Evolutionary conservation across 2,797 vertebrate genomes (phyloP).

Genomic region (Chloroceryle amazona): DNA sequence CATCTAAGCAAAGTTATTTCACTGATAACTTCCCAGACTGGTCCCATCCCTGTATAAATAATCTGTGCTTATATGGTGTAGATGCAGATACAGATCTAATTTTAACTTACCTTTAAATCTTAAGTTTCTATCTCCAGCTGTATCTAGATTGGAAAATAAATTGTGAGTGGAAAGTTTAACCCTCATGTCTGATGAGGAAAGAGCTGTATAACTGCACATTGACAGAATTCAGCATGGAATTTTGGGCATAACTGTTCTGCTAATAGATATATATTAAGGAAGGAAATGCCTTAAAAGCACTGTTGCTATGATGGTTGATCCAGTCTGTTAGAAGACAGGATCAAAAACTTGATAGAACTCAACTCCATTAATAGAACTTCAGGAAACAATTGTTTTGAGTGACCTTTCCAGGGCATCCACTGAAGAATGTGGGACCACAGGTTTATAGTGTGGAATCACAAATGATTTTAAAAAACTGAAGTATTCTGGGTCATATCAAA

Average conservation of each 20-base stretch:
- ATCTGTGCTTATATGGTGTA: neutral
- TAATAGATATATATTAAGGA: neutral
- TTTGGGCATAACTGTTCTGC: neutral
- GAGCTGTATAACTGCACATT: neutral
- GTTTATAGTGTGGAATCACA: neutral
- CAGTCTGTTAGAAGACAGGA: neutral
- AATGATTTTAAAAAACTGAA: neutral
- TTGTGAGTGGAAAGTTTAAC: neutral
- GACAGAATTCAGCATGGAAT: neutral
- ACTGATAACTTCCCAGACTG: neutral
- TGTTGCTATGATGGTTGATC: neutral
- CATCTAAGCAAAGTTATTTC: neutral
- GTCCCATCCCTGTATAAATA: neutral
- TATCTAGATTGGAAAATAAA: constrained; percentile 6
- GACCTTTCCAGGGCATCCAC: neutral
- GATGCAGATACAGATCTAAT: neutral
- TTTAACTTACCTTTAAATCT: neutral
- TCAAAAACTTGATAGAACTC: neutral
- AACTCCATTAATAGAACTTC: neutral
- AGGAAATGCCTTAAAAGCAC: neutral
- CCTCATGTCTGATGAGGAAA: neutral
- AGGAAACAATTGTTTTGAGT: neutral
- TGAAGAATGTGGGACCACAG: neutral
- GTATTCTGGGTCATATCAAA: neutral
- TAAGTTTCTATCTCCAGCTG: neutral